Conservation (phyloP, 2,797 vertebrate genomes). For the Ctenosaura bakeri region DNA sequence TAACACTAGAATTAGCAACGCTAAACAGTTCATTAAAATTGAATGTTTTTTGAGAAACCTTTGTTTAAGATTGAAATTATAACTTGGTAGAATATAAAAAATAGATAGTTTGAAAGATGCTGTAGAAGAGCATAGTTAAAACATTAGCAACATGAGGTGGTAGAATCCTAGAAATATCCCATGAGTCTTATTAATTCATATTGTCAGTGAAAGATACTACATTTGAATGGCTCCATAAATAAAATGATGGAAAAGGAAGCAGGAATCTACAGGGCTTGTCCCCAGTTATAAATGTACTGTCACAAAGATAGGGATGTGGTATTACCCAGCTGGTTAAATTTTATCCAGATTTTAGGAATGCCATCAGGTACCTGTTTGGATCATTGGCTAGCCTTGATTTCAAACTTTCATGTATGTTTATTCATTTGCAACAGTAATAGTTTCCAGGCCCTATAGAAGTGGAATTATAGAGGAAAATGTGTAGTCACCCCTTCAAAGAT, state of each 20-base stretch:
- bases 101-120: background rate
- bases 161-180: background rate
- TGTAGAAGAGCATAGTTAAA: background rate
- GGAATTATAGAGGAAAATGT: no score
- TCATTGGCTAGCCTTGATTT: no score
- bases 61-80: slow-evolving; percentile 33
- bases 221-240: background rate
- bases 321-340: background rate
- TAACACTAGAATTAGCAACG: slow-evolving; percentile 11
- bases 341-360: no score
- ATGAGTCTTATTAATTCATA: background rate
- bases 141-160: background rate
- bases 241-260: background rate
- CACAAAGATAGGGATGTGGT: background rate
- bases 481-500: no score
- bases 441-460: no score
- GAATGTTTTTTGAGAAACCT: slow-evolving; percentile 29
- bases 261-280: background rate
- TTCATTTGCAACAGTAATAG: no score
- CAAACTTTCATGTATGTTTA: no score
- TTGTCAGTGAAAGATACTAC: background rate
- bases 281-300: no score
- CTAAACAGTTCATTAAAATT: slow-evolving; percentile 1
- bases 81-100: background rate
- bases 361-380: no score